phyloP scores from a whole-genome alignment of 1,140 invertebrate species.

The Oryctes rhinoceros region DNA sequence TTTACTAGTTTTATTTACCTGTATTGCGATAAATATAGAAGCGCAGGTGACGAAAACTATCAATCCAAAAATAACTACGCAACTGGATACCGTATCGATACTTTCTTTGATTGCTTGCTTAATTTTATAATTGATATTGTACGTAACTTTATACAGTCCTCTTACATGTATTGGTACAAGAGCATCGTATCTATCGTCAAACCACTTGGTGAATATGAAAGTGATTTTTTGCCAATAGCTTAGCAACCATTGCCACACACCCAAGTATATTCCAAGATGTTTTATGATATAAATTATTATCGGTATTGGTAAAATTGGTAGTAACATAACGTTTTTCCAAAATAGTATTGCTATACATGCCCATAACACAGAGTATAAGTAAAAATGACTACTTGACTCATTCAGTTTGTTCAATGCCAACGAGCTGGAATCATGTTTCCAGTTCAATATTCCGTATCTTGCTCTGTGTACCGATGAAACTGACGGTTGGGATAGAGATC shows the following conservation, averaged over 20 bases:
- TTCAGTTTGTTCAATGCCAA: slow-evolving; percentile 38
- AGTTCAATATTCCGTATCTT: slow-evolving; percentile 33
- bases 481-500: slow-evolving; percentile 55
- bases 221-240: slow-evolving; percentile 53
- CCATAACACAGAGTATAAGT: slow-evolving; percentile 73
- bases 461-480: slow-evolving; percentile 4
- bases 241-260: slow-evolving; percentile 61
- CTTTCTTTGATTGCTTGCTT: slow-evolving; percentile 64
- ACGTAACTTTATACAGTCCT: slow-evolving; percentile 64
- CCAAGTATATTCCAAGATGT: slow-evolving; percentile 64
- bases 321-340: slow-evolving; percentile 77
- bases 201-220: slow-evolving; percentile 53
- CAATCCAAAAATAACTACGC: slow-evolving; percentile 67
- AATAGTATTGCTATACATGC: slow-evolving; percentile 74
- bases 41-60: slow-evolving; percentile 66
- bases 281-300: slow-evolving; percentile 72
- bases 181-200: slow-evolving; percentile 63
- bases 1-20: slow-evolving; percentile 59
- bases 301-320: slow-evolving; percentile 72
- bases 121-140: slow-evolving; percentile 62
- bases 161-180: slow-evolving; percentile 65
- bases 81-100: slow-evolving; percentile 67
- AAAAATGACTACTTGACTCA: slow-evolving; percentile 60
- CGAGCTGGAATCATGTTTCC: not conserved
- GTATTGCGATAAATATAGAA: slow-evolving; percentile 67